phyloP scores from a whole-genome alignment of 2,888 invertebrate species.

The Tetrapedia diversipes region DNA sequence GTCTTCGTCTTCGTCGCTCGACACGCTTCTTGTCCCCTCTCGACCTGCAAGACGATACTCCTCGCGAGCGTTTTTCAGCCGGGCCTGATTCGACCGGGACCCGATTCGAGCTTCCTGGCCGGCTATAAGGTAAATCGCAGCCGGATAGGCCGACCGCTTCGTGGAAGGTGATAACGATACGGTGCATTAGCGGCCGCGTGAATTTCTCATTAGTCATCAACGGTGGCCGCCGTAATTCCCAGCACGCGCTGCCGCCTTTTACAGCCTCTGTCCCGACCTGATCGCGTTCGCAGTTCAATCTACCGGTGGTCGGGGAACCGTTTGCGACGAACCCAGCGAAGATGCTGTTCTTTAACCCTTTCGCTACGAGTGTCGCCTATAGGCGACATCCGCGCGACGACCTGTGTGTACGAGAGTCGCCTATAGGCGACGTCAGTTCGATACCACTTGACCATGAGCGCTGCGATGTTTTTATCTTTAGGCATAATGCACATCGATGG shows the following conservation, averaged over 20 bases:
- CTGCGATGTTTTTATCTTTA: no score
- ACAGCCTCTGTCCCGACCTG: neutral
- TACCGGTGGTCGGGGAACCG: neutral
- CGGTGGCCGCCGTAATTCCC: constrained; percentile 66
- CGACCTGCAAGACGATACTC: constrained; percentile 59
- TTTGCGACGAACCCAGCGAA: neutral
- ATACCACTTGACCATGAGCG: no score
- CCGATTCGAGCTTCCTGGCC: constrained; percentile 37
- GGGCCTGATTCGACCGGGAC: constrained; percentile 50
- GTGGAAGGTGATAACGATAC: constrained; percentile 71
- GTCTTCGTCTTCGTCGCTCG: neutral
- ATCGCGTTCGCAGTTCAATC: constrained; percentile 13
- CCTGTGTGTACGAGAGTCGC: no score
- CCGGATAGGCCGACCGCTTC: constrained; percentile 53
- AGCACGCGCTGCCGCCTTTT: constrained; percentile 61
- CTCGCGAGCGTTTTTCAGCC: constrained; percentile 47
- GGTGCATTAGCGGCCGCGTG: constrained; percentile 70
- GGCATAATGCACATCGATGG: no score
- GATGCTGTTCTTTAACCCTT: neutral
- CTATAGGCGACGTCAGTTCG: no score
- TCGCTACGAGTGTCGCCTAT: neutral
- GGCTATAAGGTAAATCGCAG: constrained; percentile 60
- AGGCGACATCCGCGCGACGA: no score
- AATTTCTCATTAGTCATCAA: constrained; percentile 72
- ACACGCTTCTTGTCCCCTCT: constrained; percentile 21